Percentiles rank a stretch among this genome's conserved stretches.
These are phyloP conservation scores for Acanthosepion pharaonis DNA, from an alignment of 2,888 invertebrate species.

Conservation along the genomic window DNA sequence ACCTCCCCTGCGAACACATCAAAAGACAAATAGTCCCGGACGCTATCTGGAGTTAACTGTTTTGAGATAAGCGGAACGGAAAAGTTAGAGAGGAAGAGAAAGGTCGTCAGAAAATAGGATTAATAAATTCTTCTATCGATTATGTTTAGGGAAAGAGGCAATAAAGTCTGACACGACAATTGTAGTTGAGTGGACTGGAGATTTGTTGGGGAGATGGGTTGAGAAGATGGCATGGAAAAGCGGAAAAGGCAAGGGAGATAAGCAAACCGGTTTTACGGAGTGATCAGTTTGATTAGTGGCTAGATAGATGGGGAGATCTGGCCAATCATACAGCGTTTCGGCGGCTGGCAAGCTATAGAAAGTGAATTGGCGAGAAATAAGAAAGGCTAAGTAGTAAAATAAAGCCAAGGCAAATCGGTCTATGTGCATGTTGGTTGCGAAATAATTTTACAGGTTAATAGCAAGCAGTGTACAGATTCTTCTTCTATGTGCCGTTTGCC, in stretches of 20 bases:
- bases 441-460: not conserved
- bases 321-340: not conserved
- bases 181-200: slow-evolving; percentile 12
- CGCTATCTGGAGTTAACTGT: slow-evolving; percentile 22
- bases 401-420: too few relatives aligned
- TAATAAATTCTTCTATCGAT: slow-evolving; percentile 33
- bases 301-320: slow-evolving; percentile 4
- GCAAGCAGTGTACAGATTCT: not conserved
- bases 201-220: not conserved
- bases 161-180: slow-evolving; percentile 14
- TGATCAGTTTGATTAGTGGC: not conserved
- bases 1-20: not conserved
- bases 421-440: not conserved
- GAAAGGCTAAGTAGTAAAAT: not conserved
- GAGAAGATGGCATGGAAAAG: not conserved
- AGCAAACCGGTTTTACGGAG: not conserved
- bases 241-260: not conserved
- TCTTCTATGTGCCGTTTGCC: too few relatives aligned
- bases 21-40: slow-evolving; percentile 9
- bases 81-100: not conserved
- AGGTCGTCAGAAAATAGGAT: not conserved
- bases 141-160: slow-evolving; percentile 20
- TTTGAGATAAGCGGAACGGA: not conserved
- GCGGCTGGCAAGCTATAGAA: not conserved
- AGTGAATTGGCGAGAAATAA: not conserved